A percentile compares a stretch with the other conserved stretches of the same genome.
These are phyloP conservation scores for Pandemis heparana DNA, from an alignment of 2,888 invertebrate genomes.

Conservation along the genomic window DNA sequence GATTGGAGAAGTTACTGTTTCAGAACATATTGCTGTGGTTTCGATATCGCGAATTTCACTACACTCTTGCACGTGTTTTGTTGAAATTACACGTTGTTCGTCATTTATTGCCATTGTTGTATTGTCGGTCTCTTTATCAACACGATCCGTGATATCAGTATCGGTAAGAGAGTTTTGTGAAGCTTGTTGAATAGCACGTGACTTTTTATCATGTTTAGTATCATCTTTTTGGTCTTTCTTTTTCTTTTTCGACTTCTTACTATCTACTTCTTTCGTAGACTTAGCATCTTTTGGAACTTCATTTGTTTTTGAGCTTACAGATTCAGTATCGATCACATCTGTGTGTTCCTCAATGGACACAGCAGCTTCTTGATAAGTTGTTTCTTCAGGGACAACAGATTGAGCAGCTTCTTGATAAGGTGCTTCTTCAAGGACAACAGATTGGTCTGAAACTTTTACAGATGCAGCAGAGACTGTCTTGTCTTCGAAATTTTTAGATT, in stretches of 20 bases:
- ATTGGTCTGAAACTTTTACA: not conserved
- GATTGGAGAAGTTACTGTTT: not conserved
- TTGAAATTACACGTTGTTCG: not conserved
- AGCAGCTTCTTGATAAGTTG: not conserved
- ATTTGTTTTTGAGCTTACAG: not conserved
- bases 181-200: not conserved
- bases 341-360: not conserved
- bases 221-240: conserved; percentile 25
- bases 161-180: not conserved
- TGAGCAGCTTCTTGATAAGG: not conserved
- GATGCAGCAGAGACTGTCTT: not conserved
- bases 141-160: not conserved
- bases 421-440: not conserved
- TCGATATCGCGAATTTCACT: not conserved
- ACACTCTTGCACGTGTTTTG: not conserved
- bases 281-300: not conserved
- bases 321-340: not conserved
- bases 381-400: not conserved
- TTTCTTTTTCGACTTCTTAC: conserved; percentile 21
- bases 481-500: conserved; percentile 1
- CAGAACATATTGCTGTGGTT: not conserved
- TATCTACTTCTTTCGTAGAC: conserved; percentile 10
- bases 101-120: not conserved
- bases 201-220: not conserved
- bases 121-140: not conserved